phyloP scores from a whole-genome alignment of 2,113 vertebrate genomes.

The Anhinga rufa region DNA sequence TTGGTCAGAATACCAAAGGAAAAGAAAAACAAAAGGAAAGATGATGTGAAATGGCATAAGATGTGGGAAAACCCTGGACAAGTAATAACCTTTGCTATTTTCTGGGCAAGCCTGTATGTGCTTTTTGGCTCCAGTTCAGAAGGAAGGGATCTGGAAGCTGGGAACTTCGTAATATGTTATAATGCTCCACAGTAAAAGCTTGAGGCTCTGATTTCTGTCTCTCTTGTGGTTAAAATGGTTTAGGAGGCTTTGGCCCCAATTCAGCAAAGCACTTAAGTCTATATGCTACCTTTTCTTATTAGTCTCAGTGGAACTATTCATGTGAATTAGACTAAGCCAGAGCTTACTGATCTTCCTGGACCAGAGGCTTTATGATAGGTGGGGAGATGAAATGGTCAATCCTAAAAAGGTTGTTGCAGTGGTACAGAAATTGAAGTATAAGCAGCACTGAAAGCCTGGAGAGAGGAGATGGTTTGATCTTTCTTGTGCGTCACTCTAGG shows the following conservation, averaged over 20 bases:
- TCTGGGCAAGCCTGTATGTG: slow-evolving; percentile 3
- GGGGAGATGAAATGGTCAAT: background rate
- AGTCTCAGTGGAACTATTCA: background rate
- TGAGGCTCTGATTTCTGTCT: background rate
- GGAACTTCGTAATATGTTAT: background rate
- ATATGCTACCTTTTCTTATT: background rate
- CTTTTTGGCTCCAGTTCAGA: slow-evolving; percentile 4
- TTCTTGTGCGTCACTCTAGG: too few relatives aligned
- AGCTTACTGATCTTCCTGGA: background rate
- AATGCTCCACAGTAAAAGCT: background rate
- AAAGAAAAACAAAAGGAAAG: background rate
- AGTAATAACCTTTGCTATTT: background rate
- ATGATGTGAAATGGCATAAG: background rate
- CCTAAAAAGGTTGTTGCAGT: background rate
- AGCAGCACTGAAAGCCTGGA: background rate
- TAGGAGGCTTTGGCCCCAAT: background rate
- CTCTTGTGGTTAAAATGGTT: background rate
- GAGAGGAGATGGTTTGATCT: background rate
- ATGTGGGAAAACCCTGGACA: background rate
- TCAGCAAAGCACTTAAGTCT: background rate
- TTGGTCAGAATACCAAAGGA: background rate
- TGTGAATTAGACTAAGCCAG: background rate
- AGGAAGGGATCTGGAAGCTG: background rate
- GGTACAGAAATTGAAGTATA: background rate
- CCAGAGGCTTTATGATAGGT: background rate